phyloP scores from a whole-genome alignment of 92 coral and sea anemone genomes.

The Plumapathes pennacea region DNA sequence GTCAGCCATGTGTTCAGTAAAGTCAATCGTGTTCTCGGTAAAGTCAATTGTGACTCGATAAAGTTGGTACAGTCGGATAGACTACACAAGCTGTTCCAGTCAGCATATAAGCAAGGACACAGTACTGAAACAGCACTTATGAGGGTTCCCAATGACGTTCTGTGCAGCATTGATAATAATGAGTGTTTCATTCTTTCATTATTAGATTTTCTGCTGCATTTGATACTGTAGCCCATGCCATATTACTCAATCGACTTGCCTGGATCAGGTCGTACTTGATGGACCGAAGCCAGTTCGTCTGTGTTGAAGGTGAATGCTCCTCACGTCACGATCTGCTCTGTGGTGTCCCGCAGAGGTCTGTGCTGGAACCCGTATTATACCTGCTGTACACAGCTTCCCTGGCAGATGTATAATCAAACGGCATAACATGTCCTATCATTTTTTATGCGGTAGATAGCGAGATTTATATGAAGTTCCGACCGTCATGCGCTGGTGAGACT shows the following conservation, averaged over 20 bases:
- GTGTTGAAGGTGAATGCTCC: too few species aligned
- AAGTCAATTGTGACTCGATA: too few species aligned
- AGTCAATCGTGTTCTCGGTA: too few species aligned
- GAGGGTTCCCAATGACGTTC: constrained; percentile 28
- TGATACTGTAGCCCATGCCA: constrained; percentile 7
- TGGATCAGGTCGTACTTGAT: too few species aligned
- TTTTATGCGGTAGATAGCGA: constrained; percentile 1
- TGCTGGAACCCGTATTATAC: too few species aligned
- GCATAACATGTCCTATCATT: neutral
- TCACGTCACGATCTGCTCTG: too few species aligned
- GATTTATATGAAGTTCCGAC: constrained; percentile 3
- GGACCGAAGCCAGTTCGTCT: too few species aligned
- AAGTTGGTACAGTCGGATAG: too few species aligned
- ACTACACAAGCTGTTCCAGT: constrained; percentile 32
- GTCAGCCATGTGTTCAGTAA: too few species aligned
- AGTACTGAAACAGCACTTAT: constrained; percentile 53
- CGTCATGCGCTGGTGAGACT: constrained; percentile 12
- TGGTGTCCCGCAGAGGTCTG: too few species aligned
- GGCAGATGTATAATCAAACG: too few species aligned
- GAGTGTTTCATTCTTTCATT: constrained; percentile 17
- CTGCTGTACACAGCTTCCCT: too few species aligned
- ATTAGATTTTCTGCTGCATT: constrained; percentile 4
- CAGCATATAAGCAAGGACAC: constrained; percentile 50
- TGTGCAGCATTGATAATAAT: constrained; percentile 21
- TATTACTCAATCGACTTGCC: constrained; percentile 5